Conservation (phyloP, 2,797 vertebrate genomes). For the Novumbra hubbsi region DNA sequence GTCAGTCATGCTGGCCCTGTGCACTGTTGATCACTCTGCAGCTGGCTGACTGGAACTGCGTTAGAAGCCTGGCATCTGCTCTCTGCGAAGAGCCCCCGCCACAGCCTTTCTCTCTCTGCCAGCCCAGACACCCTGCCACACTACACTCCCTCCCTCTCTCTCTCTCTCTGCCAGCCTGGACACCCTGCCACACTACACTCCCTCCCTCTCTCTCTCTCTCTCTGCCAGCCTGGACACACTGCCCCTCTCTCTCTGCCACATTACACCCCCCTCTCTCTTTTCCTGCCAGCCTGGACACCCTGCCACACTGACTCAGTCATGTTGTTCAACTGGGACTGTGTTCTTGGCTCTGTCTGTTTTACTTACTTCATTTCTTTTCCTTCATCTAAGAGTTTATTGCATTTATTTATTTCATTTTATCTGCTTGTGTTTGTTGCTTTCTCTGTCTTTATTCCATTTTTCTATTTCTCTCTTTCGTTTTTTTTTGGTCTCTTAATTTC, state of each 20-base stretch:
- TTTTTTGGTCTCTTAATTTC: not conserved
- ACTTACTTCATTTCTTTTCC: too few relatives aligned
- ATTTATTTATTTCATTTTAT: too few relatives aligned
- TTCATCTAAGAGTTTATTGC: too few relatives aligned
- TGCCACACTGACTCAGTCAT: constrained; percentile 35
- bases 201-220: too few relatives aligned
- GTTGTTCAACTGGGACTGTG: constrained; percentile 27
- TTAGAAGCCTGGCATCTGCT: constrained; percentile 57
- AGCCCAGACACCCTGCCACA: constrained; percentile 13
- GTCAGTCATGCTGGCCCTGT: constrained; percentile 25
- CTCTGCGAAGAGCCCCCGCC: constrained; percentile 42
- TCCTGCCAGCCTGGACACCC: constrained; percentile 18
- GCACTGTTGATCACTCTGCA: constrained; percentile 54
- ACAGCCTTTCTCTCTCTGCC: constrained; percentile 16
- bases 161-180: constrained; percentile 28
- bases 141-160: not conserved
- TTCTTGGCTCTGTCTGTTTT: not conserved
- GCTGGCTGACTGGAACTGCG: constrained; percentile 31
- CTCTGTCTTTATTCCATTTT: too few relatives aligned
- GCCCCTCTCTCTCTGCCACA: not conserved
- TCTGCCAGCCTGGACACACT: too few relatives aligned
- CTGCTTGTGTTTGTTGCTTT: too few relatives aligned
- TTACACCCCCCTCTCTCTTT: not conserved
- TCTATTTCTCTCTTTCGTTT: constrained; percentile 1
- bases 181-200: constrained; percentile 5